Evolutionary conservation across 2,888 invertebrate genomes (phyloP).

Genomic region (Daptonema setosum): DNA sequence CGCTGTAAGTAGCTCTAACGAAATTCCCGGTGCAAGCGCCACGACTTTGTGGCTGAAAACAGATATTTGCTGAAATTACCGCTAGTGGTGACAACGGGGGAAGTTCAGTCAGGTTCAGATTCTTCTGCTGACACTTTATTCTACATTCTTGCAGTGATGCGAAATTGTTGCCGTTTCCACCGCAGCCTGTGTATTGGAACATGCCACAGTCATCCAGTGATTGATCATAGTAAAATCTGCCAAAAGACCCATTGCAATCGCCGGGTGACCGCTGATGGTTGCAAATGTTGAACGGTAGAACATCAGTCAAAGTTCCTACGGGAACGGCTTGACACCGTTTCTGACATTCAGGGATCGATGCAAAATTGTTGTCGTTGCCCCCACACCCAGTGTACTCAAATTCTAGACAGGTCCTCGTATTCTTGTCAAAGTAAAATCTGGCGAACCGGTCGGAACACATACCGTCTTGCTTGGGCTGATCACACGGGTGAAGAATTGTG

Average conservation of each 20-base stretch:
- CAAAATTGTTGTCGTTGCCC: conserved; percentile 1
- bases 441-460: neutral
- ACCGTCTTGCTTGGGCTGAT: neutral
- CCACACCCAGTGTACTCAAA: neutral
- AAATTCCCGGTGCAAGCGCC: no score
- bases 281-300: conserved; percentile 2
- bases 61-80: no score
- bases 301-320: no score
- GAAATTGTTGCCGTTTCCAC: neutral
- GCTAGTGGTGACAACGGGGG: no score
- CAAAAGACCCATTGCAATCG: no score
- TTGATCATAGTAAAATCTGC: conserved; percentile 19
- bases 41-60: no score
- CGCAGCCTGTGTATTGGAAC: conserved; percentile 7
- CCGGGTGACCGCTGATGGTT: neutral
- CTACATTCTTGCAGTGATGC: neutral
- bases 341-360: neutral
- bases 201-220: conserved; percentile 16
- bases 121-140: neutral
- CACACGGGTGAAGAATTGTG: neutral
- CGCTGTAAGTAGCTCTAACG: no score
- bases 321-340: no score
- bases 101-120: no score
- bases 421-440: neutral
- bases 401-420: neutral